Conservation (phyloP, 2,113 vertebrate species). For the Ailurus styani region DNA sequence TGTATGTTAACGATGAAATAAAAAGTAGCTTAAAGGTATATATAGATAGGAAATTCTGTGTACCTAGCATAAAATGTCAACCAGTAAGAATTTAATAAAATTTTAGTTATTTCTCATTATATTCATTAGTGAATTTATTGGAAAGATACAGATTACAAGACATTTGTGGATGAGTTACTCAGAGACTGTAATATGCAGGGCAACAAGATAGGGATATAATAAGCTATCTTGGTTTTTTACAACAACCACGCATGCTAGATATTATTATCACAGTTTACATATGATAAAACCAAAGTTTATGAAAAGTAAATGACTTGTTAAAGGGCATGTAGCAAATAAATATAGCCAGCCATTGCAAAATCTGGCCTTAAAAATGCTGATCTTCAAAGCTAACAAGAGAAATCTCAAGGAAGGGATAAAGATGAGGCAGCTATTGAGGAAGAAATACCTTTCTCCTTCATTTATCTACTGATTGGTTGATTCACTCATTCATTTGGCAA, state of each 20-base stretch:
- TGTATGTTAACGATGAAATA: background rate
- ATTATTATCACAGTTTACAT: background rate
- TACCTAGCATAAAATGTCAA: background rate
- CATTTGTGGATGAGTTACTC: background rate
- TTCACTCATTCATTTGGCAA: background rate
- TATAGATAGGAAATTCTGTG: background rate
- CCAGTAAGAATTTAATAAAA: background rate
- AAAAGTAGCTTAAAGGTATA: background rate
- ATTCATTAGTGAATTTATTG: background rate
- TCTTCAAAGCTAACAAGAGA: background rate
- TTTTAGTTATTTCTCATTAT: background rate
- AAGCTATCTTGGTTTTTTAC: background rate
- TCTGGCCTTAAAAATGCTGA: background rate
- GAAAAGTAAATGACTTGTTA: background rate
- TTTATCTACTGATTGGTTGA: background rate
- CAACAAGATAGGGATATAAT: background rate
- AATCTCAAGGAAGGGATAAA: background rate
- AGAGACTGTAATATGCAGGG: background rate
- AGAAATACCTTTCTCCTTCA: background rate
- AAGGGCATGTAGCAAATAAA: background rate
- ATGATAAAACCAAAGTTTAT: background rate
- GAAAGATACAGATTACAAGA: background rate
- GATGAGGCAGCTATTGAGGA: background rate
- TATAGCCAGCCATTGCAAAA: background rate
- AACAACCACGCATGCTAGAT: background rate